phyloP scores from a whole-genome alignment of 2,797 vertebrate species.

The Cheirogaleus major region DNA sequence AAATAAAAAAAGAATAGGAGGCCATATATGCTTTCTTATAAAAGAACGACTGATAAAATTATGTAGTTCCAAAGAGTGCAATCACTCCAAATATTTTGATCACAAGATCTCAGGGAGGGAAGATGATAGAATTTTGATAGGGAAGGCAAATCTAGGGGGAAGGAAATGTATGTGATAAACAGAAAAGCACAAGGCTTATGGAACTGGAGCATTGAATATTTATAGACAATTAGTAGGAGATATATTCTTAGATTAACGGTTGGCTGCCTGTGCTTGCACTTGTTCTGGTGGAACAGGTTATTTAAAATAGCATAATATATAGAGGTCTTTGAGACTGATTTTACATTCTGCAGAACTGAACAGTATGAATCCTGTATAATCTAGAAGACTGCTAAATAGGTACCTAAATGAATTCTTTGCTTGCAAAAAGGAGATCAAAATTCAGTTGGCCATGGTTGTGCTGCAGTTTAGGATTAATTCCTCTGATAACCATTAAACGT shows the following conservation, averaged over 20 bases:
- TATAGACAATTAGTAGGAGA: not conserved
- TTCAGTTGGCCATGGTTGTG: not conserved
- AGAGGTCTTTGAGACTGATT: not conserved
- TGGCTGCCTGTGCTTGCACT: not conserved
- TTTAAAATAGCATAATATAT: not conserved
- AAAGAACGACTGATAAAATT: not conserved
- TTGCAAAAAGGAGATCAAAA: not conserved
- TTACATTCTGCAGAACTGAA: not conserved
- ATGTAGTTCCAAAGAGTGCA: not conserved
- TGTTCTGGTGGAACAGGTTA: not conserved
- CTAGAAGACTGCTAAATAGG: not conserved
- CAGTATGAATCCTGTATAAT: not conserved
- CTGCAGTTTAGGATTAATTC: not conserved
- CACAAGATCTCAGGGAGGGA: not conserved
- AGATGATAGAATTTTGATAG: not conserved
- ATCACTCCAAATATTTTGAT: not conserved
- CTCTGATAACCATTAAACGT: not conserved
- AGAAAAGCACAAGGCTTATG: not conserved
- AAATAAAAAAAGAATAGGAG: not conserved
- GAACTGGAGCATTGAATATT: not conserved
- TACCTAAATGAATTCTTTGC: not conserved
- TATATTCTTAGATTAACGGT: not conserved
- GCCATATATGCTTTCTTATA: not conserved
- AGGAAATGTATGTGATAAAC: not conserved
- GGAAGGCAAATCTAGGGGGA: not conserved